A percentile compares a stretch with the other conserved stretches of the same genome.
Conservation (phyloP, 2,797 vertebrate genomes). For the Enteromius mattozi region DNA sequence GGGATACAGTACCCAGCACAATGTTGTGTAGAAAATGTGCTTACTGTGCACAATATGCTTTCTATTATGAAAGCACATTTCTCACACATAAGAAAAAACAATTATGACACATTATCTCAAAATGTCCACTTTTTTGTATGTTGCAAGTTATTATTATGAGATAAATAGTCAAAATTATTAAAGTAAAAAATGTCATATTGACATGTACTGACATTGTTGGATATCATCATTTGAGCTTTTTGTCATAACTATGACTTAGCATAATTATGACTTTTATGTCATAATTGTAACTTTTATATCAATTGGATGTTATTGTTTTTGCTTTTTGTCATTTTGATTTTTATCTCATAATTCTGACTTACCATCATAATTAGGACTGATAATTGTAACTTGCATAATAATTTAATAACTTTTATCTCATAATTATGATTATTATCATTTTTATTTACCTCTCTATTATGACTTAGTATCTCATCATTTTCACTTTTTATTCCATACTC, state of each 20-base stretch:
- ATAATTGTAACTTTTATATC: background rate
- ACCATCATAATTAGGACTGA: background rate
- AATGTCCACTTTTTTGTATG: background rate
- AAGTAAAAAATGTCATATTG: no score
- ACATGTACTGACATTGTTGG: no score
- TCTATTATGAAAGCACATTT: background rate
- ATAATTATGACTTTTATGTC: background rate
- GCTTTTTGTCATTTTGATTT: background rate
- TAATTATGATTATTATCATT: background rate
- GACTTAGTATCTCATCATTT: background rate
- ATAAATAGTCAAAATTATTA: background rate
- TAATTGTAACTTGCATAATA: background rate
- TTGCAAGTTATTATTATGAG: background rate
- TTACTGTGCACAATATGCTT: background rate
- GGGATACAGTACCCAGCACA: background rate
- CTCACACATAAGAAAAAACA: background rate
- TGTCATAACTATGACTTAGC: background rate
- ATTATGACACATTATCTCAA: background rate
- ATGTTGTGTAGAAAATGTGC: background rate
- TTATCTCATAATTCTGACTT: background rate
- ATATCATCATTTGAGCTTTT: background rate
- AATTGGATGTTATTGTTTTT: background rate
- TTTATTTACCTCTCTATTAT: background rate
- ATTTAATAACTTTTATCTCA: background rate
- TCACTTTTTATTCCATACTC: background rate